These are phyloP conservation scores for Platynereis dumerilii DNA, from an alignment of 2,888 invertebrate genomes.

Conservation along the genomic window DNA sequence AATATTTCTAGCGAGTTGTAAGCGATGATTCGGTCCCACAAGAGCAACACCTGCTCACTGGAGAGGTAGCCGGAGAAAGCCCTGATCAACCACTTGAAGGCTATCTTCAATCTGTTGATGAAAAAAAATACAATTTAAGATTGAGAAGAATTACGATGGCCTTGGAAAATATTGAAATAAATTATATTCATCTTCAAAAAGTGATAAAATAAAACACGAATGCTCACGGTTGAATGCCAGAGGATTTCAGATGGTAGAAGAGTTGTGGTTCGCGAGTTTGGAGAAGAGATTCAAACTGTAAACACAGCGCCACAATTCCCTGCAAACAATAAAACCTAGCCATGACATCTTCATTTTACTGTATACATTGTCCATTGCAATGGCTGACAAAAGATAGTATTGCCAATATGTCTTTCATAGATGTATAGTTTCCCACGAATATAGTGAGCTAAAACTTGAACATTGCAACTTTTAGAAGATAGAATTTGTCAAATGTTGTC, in stretches of 20 bases:
- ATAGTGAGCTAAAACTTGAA: too few species aligned
- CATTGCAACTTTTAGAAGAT: too few species aligned
- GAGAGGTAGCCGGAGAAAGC: constrained; percentile 94
- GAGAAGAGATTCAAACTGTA: constrained; percentile 86
- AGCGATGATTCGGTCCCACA: constrained; percentile 92
- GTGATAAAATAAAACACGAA: too few species aligned
- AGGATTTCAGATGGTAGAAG: constrained; percentile 88
- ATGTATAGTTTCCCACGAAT: too few species aligned
- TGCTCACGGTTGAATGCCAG: constrained; percentile 90
- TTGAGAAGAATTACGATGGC: neutral
- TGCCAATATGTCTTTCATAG: too few species aligned
- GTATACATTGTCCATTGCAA: too few species aligned
- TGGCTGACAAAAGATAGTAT: too few species aligned
- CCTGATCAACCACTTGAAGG: constrained; percentile 95
- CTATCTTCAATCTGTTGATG: constrained; percentile 77
- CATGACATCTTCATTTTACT: too few species aligned
- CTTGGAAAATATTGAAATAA: neutral
- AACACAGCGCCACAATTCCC: constrained; percentile 88
- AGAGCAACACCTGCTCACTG: constrained; percentile 86
- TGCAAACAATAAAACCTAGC: constrained; percentile 38
- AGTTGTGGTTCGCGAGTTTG: constrained; percentile 89
- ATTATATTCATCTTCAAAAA: neutral
- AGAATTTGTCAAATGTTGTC: too few species aligned
- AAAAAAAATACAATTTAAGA: neutral
- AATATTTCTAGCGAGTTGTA: constrained; percentile 91